Evolutionary conservation across 2,113 vertebrate genomes (phyloP).

Genomic region (Silurus meridionalis): DNA sequence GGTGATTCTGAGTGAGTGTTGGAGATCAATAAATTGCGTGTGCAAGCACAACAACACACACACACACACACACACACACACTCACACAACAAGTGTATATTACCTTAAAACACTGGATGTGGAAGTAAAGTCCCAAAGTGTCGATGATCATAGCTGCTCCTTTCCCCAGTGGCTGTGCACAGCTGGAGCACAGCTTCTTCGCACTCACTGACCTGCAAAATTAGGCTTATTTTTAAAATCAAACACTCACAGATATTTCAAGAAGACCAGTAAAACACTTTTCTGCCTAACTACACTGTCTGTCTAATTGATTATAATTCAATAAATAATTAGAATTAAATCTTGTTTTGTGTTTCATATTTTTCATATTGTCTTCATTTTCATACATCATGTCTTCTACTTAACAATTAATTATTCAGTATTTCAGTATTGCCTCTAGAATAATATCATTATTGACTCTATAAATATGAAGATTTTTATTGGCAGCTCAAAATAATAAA

Average conservation of each 20-base stretch:
- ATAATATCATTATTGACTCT: neutral
- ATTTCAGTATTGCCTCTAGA: neutral
- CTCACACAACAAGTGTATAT: neutral
- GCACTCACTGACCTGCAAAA: conserved; percentile 87
- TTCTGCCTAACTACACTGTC: neutral
- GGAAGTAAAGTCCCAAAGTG: conserved; percentile 90
- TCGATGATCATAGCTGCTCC: conserved; percentile 98
- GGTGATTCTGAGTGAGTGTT: neutral
- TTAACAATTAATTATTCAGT: neutral
- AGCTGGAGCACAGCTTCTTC: conserved; percentile 91
- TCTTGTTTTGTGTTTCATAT: neutral
- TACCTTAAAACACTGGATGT: conserved; percentile 97
- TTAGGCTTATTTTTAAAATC: neutral
- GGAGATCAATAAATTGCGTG: neutral
- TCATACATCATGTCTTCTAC: neutral
- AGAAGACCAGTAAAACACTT: neutral
- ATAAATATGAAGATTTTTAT: neutral
- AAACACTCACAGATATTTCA: neutral
- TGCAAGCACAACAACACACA: neutral
- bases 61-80: neutral
- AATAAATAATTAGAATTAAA: too few species aligned
- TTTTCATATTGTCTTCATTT: neutral
- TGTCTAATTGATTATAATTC: too few species aligned
- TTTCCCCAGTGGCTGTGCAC: conserved; percentile 87
- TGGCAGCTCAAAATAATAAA: neutral